Conservation (phyloP, 2,797 vertebrate species). For the Pelobates cultripes region DNA sequence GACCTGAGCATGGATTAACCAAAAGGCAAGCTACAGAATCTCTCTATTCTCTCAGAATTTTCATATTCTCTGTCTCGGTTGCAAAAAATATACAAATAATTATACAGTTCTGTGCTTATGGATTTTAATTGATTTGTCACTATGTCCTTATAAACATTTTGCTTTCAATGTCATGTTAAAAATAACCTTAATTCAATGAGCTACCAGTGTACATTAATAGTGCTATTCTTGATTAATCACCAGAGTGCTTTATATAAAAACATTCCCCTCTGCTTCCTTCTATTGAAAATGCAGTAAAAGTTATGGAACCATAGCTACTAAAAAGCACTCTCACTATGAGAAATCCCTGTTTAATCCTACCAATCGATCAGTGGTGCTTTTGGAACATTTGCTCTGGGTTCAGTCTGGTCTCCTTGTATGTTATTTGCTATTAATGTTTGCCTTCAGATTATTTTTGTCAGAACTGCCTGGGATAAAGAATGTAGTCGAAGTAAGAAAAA, state of each 20-base stretch:
- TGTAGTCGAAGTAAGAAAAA: too few species aligned
- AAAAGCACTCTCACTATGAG: not conserved
- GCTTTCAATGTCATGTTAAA: not conserved
- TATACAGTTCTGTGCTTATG: too few species aligned
- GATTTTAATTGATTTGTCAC: not conserved
- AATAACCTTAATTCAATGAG: not conserved
- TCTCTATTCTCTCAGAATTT: too few species aligned
- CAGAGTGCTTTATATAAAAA: slow-evolving; percentile 32
- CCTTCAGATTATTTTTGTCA: too few species aligned
- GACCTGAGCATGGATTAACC: too few species aligned
- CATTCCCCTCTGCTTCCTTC: not conserved
- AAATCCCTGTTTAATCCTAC: not conserved
- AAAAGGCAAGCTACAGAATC: too few species aligned
- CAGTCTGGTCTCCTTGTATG: not conserved
- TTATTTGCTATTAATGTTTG: not conserved
- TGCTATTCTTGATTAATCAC: not conserved
- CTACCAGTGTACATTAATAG: not conserved
- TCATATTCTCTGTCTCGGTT: too few species aligned
- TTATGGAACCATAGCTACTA: not conserved
- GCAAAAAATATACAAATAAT: too few species aligned
- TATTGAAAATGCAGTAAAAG: slow-evolving; percentile 41
- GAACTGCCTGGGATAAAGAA: too few species aligned
- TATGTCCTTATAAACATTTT: too few species aligned
- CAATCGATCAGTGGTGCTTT: not conserved
- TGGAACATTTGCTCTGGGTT: not conserved